Percentiles rank a stretch among this genome's conserved stretches.
These are phyloP conservation scores for Orthonyx spaldingii DNA, from an alignment of 2,113 vertebrate genomes.

Conservation along the genomic window DNA sequence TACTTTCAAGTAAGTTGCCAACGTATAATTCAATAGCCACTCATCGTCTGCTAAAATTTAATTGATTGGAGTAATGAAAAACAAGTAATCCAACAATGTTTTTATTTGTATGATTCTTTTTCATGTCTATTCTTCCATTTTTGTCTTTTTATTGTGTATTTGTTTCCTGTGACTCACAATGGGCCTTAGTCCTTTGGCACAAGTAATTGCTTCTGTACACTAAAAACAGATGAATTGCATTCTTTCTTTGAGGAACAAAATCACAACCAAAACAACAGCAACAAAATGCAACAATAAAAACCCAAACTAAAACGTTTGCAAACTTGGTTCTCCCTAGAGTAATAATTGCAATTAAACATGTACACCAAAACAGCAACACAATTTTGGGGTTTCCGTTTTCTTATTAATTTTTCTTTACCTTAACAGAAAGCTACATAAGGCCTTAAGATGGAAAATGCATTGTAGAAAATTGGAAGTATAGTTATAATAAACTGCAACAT, in stretches of 20 bases:
- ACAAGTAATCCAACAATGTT: not conserved
- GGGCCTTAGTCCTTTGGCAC: not conserved
- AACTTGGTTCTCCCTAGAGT: not conserved
- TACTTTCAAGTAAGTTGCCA: not conserved
- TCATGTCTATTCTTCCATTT: not conserved
- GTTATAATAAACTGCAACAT: not conserved
- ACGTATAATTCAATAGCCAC: not conserved
- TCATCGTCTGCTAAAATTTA: not conserved
- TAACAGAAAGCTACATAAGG: not conserved
- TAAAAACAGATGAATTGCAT: accelerated
- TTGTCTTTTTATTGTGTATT: not conserved
- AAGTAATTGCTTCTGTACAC: not conserved
- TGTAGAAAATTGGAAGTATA: not conserved
- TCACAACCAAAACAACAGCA: not conserved
- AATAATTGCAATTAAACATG: not conserved
- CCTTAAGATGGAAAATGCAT: not conserved
- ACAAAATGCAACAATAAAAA: not conserved
- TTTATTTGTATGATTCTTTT: not conserved
- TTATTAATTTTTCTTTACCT: not conserved
- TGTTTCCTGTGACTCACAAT: not conserved
- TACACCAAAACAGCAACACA: not conserved
- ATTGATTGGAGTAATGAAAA: not conserved
- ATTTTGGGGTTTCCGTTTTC: not conserved
- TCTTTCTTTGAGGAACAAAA: not conserved
- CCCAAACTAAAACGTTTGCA: not conserved